Percentiles rank a stretch among this genome's conserved stretches.
These are phyloP conservation scores for Syngnathus scovelli DNA, from an alignment of 2,113 vertebrate genomes.

Conservation along the genomic window DNA sequence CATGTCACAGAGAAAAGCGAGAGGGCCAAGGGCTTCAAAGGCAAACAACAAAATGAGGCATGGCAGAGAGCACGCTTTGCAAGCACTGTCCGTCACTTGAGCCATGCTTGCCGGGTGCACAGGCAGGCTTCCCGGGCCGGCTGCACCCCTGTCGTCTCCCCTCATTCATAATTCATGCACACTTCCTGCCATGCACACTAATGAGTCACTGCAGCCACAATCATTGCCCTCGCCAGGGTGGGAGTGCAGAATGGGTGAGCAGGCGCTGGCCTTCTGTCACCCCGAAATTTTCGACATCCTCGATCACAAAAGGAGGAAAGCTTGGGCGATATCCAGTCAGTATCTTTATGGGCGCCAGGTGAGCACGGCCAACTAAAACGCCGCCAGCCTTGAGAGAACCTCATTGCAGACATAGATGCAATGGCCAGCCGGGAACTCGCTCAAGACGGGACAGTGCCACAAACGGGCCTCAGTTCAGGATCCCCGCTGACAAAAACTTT, in stretches of 20 bases:
- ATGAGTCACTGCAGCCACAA: conserved; percentile 32
- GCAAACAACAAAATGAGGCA: conserved; percentile 9
- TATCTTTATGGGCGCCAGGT: conserved; percentile 6
- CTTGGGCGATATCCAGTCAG: conserved; percentile 42
- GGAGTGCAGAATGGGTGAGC: conserved; percentile 15
- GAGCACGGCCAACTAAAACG: background rate
- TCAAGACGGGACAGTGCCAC: conserved; percentile 16
- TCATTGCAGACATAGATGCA: no score
- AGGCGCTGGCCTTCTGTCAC: conserved; percentile 20
- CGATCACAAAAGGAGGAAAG: conserved; percentile 41
- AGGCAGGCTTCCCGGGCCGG: conserved; percentile 16
- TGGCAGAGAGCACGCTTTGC: background rate
- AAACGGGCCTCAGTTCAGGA: no score
- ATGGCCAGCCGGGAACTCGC: conserved; percentile 20
- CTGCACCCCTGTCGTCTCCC: conserved; percentile 31
- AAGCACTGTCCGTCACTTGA: background rate
- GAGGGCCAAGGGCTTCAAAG: no score
- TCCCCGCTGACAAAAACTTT: no score
- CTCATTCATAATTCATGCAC: conserved; percentile 62
- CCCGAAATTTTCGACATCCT: conserved; percentile 44
- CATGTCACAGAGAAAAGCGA: background rate
- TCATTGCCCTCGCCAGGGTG: conserved; percentile 17
- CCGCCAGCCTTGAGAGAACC: background rate
- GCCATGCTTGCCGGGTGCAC: conserved; percentile 12
- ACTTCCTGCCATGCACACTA: conserved; percentile 28